Base-by-base conservation (phyloP, 2,888 invertebrate genomes). In the Onchidella celtica region DNA sequence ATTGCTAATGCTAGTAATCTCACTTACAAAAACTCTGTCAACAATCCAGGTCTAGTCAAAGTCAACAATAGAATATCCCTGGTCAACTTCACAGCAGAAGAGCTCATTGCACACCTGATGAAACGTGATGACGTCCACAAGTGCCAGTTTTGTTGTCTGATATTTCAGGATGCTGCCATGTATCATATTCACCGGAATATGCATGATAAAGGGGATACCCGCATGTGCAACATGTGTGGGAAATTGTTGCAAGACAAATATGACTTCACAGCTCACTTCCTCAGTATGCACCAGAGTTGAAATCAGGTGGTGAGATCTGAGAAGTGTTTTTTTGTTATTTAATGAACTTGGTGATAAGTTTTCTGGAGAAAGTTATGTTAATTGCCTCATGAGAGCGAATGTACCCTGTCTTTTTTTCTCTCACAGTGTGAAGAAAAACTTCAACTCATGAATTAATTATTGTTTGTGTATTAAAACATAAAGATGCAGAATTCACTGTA, bases 91-190 rank as follows among this genome's bases (percentile, higher is more conserved):
- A 87, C 87, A 9, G 85, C 85, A 14, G 85, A 87, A 55, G 88
- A 88, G 65, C 83, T 88, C n/a, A 76, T 88, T 2, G 79, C 84
- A 2, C 88, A 88, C 75, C 79, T 88, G 75, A 87, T 87, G 86
- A 85, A 87, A 1, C 74, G 88, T 34, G 86, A 87, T 57, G 88
- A 87, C 70, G 85, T 88, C 14, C 85, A 86, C 74, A 85, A 86
- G 70, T 88, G 88, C 81, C 86, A 87, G 57, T 88, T 86, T 83
- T 88, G 88, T 68, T 86, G 87, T 77, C 76, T 88, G 34, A 87
- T 88, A 6, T 88, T 88, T 75, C 88, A 88, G 66, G 88, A 88
- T 81, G 86, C 87, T 0, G 88, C 88, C 40, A 88, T 88, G 88
- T 88, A 88, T 75, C 88, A 88, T 74, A 84, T 88, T 17, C 88